Percentiles rank a stretch among this genome's conserved stretches.
phyloP scores from a whole-genome alignment of 2,888 invertebrate genomes.

The Napeogenes inachia region DNA sequence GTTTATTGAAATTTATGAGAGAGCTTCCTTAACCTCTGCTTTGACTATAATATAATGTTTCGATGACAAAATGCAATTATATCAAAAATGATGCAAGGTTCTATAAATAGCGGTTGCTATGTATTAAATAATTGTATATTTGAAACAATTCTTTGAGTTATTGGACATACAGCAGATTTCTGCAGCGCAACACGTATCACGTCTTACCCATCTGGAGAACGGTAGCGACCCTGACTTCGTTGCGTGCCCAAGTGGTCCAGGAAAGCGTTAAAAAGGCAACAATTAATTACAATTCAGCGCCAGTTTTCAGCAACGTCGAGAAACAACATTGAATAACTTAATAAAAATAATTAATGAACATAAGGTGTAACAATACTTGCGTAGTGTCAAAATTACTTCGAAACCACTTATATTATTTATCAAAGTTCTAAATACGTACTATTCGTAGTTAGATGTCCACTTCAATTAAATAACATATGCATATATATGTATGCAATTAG shows the following conservation, averaged over 20 bases:
- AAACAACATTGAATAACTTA: background rate
- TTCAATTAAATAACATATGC: too few relatives aligned
- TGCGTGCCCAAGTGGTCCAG: conserved; percentile 64
- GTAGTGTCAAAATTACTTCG: too few relatives aligned
- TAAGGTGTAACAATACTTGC: too few relatives aligned
- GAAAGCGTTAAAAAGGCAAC: conserved; percentile 77
- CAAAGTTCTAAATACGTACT: too few relatives aligned
- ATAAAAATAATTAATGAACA: too few relatives aligned
- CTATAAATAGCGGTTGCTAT: conserved; percentile 6
- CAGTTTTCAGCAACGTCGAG: conserved; percentile 37
- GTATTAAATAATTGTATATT: too few relatives aligned
- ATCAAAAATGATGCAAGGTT: conserved; percentile 4
- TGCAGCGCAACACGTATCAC: conserved; percentile 1
- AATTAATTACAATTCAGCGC: conserved; percentile 73
- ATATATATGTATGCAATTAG: background rate
- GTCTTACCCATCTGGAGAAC: conserved; percentile 83
- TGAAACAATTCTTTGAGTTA: background rate
- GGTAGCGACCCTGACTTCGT: conserved; percentile 85
- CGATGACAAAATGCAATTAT: conserved; percentile 18
- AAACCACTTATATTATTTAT: too few relatives aligned
- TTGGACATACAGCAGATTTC: background rate
- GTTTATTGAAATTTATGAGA: conserved; percentile 27
- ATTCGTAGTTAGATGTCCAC: too few relatives aligned
- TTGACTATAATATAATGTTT: conserved; percentile 10
- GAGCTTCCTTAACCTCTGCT: conserved; percentile 28